Conservation (phyloP, 2,888 invertebrate genomes). For the Hypsopygia costalis region DNA sequence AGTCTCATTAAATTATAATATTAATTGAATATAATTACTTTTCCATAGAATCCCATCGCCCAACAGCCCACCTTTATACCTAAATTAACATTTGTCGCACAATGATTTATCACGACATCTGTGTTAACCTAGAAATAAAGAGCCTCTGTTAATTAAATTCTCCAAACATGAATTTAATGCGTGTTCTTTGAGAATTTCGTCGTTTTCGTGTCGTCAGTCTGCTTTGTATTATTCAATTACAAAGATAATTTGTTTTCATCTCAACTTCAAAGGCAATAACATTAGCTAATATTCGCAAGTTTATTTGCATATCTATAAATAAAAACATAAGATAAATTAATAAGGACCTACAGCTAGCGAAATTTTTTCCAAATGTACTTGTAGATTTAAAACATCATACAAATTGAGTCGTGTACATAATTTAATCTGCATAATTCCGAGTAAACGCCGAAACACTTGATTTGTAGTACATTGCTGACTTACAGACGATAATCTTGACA, state of each 20-base stretch:
- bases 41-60: constrained; percentile 63
- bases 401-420: too few relatives aligned
- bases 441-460: too few relatives aligned
- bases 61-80: constrained; percentile 51
- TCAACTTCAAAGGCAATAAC: constrained; percentile 17
- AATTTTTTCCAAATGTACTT: too few relatives aligned
- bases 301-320: neutral
- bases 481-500: too few relatives aligned
- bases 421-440: too few relatives aligned
- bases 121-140: constrained; percentile 58
- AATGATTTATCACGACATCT: constrained; percentile 66
- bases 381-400: too few relatives aligned
- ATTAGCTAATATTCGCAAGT: neutral
- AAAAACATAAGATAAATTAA: too few relatives aligned
- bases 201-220: constrained; percentile 7
- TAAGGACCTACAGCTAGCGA: too few relatives aligned
- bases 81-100: constrained; percentile 65
- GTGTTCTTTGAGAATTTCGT: constrained; percentile 13
- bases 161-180: constrained; percentile 14
- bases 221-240: constrained; percentile 19
- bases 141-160: constrained; percentile 17
- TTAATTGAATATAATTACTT: constrained; percentile 56
- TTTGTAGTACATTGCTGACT: too few relatives aligned
- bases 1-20: too few relatives aligned
- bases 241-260: constrained; percentile 17